Percentiles rank a stretch among this genome's conserved stretches.
These are phyloP conservation scores for Drosophila asahinai DNA, from an alignment of 1,140 invertebrate genomes.

Conservation along the genomic window DNA sequence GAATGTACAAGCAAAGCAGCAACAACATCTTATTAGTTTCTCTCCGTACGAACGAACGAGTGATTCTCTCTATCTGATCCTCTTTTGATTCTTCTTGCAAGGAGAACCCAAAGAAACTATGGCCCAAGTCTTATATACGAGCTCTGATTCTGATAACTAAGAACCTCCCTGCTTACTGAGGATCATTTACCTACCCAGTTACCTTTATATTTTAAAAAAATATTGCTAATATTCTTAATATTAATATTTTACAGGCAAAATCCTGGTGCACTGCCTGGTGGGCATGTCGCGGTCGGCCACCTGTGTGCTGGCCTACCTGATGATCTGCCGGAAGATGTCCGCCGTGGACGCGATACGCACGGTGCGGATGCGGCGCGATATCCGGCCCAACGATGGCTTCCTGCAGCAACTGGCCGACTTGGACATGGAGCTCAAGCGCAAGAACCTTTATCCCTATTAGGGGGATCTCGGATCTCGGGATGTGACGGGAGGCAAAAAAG, in stretches of 20 bases:
- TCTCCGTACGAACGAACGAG: too few relatives aligned
- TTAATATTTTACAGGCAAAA: slow-evolving; percentile 86
- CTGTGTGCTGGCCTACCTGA: slow-evolving; percentile 92
- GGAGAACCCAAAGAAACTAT: too few relatives aligned
- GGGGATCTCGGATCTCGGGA: neutral
- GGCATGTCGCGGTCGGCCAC: slow-evolving; percentile 93
- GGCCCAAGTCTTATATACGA: too few relatives aligned
- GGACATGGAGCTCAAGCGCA: slow-evolving; percentile 88
- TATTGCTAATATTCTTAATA: neutral
- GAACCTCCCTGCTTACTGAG: neutral
- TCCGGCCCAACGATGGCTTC: slow-evolving; percentile 93
- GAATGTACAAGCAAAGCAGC: too few relatives aligned
- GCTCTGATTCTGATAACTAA: neutral
- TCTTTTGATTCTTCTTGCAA: too few relatives aligned
- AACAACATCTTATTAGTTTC: too few relatives aligned
- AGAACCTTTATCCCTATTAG: slow-evolving; percentile 84
- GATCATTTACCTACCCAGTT: neutral
- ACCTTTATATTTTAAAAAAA: neutral
- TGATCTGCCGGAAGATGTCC: slow-evolving; percentile 92
- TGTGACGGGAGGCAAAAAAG: slow-evolving; percentile 3
- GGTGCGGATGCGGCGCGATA: slow-evolving; percentile 89
- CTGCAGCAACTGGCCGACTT: slow-evolving; percentile 90
- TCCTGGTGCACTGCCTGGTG: slow-evolving; percentile 92
- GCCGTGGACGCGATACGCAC: slow-evolving; percentile 90
- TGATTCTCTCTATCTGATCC: too few relatives aligned